A percentile compares a stretch with the other conserved stretches of the same genome.
These are phyloP conservation scores for Platysteira castanea DNA, from an alignment of 2,113 vertebrate species.

Conservation along the genomic window DNA sequence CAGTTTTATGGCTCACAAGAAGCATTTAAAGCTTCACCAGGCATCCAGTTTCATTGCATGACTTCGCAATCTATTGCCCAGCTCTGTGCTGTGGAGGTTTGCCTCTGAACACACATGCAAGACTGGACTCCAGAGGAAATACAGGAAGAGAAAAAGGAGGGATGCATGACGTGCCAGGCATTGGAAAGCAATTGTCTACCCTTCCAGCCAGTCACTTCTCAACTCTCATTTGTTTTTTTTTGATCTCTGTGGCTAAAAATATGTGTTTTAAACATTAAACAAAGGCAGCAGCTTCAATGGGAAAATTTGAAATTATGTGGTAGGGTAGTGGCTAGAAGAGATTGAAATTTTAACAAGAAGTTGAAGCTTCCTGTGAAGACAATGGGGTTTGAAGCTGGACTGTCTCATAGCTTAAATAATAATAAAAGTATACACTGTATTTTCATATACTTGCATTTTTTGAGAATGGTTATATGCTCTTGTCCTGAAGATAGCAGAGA, in stretches of 20 bases:
- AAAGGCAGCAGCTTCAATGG: background rate
- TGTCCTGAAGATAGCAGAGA: background rate
- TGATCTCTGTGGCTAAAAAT: background rate
- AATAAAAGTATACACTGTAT: background rate
- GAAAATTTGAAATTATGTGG: background rate
- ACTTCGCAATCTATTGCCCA: background rate
- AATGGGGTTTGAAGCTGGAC: background rate
- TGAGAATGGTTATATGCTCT: background rate
- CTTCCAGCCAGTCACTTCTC: background rate
- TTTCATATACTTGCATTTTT: background rate
- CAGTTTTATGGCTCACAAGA: background rate
- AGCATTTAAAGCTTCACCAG: background rate
- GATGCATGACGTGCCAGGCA: accelerated
- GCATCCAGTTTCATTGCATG: background rate
- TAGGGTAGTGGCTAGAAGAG: background rate
- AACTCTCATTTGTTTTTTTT: background rate
- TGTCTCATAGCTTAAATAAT: background rate
- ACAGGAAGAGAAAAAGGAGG: background rate
- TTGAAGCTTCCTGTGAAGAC: background rate
- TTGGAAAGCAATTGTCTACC: background rate
- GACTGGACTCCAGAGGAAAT: background rate
- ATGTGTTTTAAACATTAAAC: background rate
- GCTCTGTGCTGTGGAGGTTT: background rate
- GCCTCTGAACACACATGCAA: accelerated
- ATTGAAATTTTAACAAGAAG: background rate